Evolutionary conservation across 2,888 invertebrate species (phyloP).

Genomic region (Dasypolia templi): DNA sequence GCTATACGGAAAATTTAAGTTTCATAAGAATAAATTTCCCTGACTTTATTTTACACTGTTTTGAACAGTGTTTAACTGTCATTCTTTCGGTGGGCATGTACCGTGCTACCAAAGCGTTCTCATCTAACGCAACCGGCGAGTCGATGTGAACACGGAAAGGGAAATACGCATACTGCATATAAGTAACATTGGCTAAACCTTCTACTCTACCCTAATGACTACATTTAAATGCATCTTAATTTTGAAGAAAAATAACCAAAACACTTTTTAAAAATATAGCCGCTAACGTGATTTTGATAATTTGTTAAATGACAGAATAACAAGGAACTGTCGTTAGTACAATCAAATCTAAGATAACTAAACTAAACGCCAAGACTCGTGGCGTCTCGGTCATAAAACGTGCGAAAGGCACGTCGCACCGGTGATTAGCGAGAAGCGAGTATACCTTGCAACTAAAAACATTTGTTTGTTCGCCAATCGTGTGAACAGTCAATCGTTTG

Average conservation of each 20-base stretch:
- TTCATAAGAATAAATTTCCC: too few species aligned
- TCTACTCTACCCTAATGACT: slow-evolving; percentile 66
- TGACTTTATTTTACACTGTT: too few species aligned
- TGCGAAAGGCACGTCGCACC: not conserved
- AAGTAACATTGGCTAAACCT: slow-evolving; percentile 3
- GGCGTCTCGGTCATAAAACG: not conserved
- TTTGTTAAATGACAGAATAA: not conserved
- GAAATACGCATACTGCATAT: not conserved
- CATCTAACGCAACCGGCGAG: not conserved
- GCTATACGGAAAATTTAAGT: too few species aligned
- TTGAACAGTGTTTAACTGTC: not conserved
- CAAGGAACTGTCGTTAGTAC: slow-evolving; percentile 40
- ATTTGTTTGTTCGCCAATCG: not conserved
- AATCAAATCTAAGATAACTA: not conserved
- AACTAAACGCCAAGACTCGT: not conserved
- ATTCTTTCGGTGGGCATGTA: not conserved
- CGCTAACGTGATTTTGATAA: not conserved
- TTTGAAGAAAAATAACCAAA: slow-evolving; percentile 15
- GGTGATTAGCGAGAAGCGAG: not conserved
- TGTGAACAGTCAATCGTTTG: not conserved
- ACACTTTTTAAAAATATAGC: not conserved
- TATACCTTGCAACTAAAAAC: not conserved
- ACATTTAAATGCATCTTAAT: slow-evolving; percentile 69
- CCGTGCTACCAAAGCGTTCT: not conserved
- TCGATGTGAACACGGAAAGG: not conserved